Percentiles rank a stretch among this genome's conserved stretches.
Conservation (phyloP, 64 coral and sea anemone genomes). For the Acropora yongei region DNA sequence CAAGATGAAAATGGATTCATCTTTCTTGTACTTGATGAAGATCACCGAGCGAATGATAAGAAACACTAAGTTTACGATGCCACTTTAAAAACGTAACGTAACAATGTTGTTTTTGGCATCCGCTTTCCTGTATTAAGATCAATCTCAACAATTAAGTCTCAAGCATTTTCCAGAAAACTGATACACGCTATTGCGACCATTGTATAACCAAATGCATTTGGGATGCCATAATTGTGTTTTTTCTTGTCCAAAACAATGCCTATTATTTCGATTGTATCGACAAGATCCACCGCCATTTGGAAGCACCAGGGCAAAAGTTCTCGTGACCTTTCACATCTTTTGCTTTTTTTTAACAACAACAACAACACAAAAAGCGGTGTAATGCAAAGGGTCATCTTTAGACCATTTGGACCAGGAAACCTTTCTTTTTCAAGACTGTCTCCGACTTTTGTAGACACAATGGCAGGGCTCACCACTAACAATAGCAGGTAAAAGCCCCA, state of each 20-base stretch:
- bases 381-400: slow-evolving; percentile 45
- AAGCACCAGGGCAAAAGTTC: neutral
- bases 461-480: neutral
- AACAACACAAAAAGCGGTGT: slow-evolving; percentile 32
- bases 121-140: neutral
- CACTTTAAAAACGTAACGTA: neutral
- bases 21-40: slow-evolving; percentile 28
- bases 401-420: slow-evolving; percentile 37
- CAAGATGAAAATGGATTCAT: slow-evolving; percentile 64
- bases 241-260: no score
- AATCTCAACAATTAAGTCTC: no score
- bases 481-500: slow-evolving; percentile 2
- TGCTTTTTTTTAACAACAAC: slow-evolving; percentile 20
- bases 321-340: neutral
- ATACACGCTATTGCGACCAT: slow-evolving; percentile 45
- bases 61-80: slow-evolving; percentile 59
- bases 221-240: neutral
- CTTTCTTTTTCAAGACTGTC: slow-evolving; percentile 23
- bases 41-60: slow-evolving; percentile 60
- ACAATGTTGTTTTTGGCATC: no score
- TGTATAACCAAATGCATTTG: neutral
- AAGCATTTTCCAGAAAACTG: slow-evolving; percentile 23
- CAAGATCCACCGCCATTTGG: neutral
- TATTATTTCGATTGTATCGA: no score
- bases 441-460: neutral